Percentiles rank a stretch among this genome's conserved stretches.
Evolutionary conservation across 2,888 invertebrate genomes (phyloP).

Genomic region (Drosophila robusta): DNA sequence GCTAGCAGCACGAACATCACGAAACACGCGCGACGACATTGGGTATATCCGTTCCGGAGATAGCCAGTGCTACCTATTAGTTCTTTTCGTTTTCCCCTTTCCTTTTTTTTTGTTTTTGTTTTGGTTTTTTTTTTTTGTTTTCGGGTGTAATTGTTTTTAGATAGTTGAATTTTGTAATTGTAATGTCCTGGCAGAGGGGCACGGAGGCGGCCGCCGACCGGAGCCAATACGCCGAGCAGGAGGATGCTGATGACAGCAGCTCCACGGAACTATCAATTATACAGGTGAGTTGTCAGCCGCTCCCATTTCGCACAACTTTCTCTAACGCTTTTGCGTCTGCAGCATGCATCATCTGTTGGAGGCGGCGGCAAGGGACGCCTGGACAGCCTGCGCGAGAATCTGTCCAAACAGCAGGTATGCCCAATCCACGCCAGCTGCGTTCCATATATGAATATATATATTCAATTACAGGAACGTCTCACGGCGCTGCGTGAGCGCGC

Average conservation of each 20-base stretch:
- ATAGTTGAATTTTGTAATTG: slow-evolving; percentile 37
- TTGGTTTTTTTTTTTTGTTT: slow-evolving; percentile 8
- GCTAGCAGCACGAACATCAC: slow-evolving; percentile 52
- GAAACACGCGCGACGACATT: slow-evolving; percentile 57
- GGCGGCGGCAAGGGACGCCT: slow-evolving; percentile 54
- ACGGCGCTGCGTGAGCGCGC: slow-evolving; percentile 65
- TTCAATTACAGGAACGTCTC: slow-evolving; percentile 53
- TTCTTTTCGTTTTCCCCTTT: slow-evolving; percentile 27
- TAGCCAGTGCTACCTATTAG: slow-evolving; percentile 51
- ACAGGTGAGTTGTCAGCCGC: slow-evolving; percentile 51
- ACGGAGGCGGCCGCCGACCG: slow-evolving; percentile 22
- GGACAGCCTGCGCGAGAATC: slow-evolving; percentile 63
- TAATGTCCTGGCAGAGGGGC: slow-evolving; percentile 25
- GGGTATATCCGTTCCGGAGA: slow-evolving; percentile 62
- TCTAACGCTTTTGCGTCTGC: background rate
- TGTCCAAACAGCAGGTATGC: slow-evolving; percentile 65
- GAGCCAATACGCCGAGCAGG: slow-evolving; percentile 44
- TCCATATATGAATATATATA: background rate
- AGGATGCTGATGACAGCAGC: slow-evolving; percentile 51
- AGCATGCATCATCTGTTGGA: slow-evolving; percentile 1
- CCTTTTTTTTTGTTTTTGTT: background rate
- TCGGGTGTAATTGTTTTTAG: slow-evolving; percentile 29
- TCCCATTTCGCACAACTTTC: too few relatives aligned
- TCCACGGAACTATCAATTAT: slow-evolving; percentile 47
- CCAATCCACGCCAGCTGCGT: background rate